phyloP scores from a whole-genome alignment of 2,113 vertebrate species.

The Malurus alboscapulatus region DNA sequence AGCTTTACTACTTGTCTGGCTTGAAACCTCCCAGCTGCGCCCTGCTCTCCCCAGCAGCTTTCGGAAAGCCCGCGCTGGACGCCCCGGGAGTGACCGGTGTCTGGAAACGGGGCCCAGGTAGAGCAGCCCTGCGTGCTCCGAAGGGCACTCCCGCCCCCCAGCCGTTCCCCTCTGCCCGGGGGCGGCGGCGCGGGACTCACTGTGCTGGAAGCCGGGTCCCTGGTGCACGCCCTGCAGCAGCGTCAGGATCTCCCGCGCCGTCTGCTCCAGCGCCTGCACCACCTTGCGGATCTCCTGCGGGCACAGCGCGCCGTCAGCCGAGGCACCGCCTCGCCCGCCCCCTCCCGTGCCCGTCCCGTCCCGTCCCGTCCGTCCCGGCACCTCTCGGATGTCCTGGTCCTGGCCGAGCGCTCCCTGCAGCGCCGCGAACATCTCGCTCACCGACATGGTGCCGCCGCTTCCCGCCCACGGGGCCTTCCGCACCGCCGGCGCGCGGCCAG shows the following conservation, averaged over 20 bases:
- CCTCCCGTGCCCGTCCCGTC: rapidly evolving
- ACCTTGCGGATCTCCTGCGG: constrained; percentile 92
- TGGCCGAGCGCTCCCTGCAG: constrained; percentile 88
- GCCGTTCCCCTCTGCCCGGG: background rate
- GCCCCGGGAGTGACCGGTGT: no score
- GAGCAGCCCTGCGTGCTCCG: no score
- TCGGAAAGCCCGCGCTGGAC: rapidly evolving
- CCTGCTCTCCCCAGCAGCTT: background rate
- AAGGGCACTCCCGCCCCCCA: rapidly evolving
- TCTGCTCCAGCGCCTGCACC: constrained; percentile 92
- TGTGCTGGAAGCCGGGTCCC: constrained; percentile 90
- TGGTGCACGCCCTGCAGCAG: constrained; percentile 96
- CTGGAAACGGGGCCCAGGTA: rapidly evolving
- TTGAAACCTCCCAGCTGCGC: background rate
- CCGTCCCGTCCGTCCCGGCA: constrained; percentile 23
- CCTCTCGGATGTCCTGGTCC: constrained; percentile 95
- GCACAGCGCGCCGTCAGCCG: background rate
- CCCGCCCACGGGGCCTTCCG: background rate
- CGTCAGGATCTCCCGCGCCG: constrained; percentile 93
- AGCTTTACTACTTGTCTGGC: rapidly evolving
- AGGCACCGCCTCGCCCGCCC: background rate
- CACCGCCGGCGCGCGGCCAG: background rate
- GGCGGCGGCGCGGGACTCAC: constrained; percentile 70
- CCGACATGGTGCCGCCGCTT: constrained; percentile 81
- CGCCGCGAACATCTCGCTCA: constrained; percentile 89